Base-by-base conservation (phyloP, 2,888 invertebrate genomes). In the Panopea generosa region DNA sequence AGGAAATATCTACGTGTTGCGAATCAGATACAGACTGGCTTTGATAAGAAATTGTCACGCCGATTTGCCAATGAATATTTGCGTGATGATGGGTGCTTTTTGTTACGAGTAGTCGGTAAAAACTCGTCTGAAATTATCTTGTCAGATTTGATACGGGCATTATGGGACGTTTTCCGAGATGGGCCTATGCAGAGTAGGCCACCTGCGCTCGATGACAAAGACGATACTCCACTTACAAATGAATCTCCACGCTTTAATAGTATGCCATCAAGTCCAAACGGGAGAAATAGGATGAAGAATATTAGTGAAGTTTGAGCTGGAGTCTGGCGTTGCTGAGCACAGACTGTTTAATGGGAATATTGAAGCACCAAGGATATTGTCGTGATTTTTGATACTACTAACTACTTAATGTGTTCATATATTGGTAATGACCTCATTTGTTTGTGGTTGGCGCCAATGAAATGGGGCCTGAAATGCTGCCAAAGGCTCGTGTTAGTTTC, bases 81-180 rank as follows among this genome's bases (percentile, higher is more conserved):
- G n/a, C 61, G 87, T 7, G 83, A 84, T 49, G 87, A 87, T 55
- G 87, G 87, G 0, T 75, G 86, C 18, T 87, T 87, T 47, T 72
- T 87, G 53, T 56, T 87, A 22, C 49, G 86, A 29, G 78, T 87
- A 18, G 73, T 87, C 1, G 85, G 82, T n/a, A 87, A 87, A 65
- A 87, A 87, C 49, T 83, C 85, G 0, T 82, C 86, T 0, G 81
- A 83, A 18, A 83, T 87, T 49, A 83, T 87, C 47, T 26, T 86
- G 6, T 71, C 82, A 2, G 87, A 87, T 53, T 50, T 87, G 14
- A 73, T 86, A 27, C 52, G 63, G 14, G 63, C 76, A 22, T 62
- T 87, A 29, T 87, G 87, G 87, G 75, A 71, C 11, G 62, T 82
- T 14, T 87, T 79, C 56, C 84, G 79, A 53, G 75, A 75, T 9